Base-by-base conservation (phyloP, 2,888 invertebrate genomes). In the Tachina grossa region DNA sequence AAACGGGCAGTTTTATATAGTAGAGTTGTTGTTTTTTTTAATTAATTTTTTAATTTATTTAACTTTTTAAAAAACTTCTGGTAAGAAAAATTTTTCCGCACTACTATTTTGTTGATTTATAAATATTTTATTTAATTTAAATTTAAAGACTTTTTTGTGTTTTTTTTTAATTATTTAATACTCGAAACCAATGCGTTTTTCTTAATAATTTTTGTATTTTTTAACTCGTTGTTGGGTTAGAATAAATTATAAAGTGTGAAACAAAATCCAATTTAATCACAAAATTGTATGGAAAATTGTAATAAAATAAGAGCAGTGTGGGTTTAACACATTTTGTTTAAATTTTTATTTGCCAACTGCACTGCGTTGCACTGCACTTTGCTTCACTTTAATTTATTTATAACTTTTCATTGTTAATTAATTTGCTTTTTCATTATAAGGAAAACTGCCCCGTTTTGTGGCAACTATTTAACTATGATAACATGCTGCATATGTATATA, bases 181-280 rank as follows among this genome's bases (percentile, higher is more conserved):
- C 22, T 78, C 77, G 85, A 85, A 85, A 85, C 85, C 85, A 85
- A 85, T 85, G 55, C 16, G 59, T 79, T 74, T 72, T 57, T 74
- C 68, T 57, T 16, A 59, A 53, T 82, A 51, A n/a, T 59, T 81
- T 80, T 80, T 80, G 16, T 83, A 61, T 65, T 55, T 63, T 63
- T 43, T 66, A 22, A 65, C 72, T 83, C 83, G 83, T 83, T 78
- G 83, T 72, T 59, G 76, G 76, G 57, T 31, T 82, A 59, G 59
- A 59, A 76, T 55, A 55, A 69, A 82, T 55, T 14, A 55, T 57
- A 65, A 63, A 71, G 14, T 14, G 2, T 66, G 16, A 51, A 47
- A 47, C 31, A 57, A 55, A 51, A n/a, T 11, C 19, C 1, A 65
- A 78, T 53, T 65, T 65, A 63, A 43, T 6, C 53, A 53, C 45